Conservation (phyloP, 2,797 vertebrate species). For the Cyprinodon diabolis region DNA sequence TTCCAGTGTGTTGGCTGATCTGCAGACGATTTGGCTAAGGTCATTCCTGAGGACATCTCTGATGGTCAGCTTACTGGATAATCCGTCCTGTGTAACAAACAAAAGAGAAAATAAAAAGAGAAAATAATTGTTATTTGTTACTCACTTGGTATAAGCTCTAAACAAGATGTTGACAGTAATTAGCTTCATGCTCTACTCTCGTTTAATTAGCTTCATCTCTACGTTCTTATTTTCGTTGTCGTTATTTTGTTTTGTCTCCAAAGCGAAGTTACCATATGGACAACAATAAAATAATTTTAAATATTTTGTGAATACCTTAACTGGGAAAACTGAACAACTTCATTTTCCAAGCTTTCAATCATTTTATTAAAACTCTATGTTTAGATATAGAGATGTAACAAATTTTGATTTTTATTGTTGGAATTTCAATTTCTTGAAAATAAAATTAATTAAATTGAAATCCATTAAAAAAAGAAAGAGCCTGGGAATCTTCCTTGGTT, state of each 20-base stretch:
- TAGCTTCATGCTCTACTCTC: neutral
- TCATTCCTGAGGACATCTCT: slow-evolving; percentile 51
- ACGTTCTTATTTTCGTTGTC: neutral
- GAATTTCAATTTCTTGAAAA: too few relatives aligned
- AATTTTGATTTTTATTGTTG: too few relatives aligned
- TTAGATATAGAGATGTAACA: too few relatives aligned
- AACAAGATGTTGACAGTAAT: neutral
- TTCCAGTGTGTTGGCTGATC: slow-evolving; percentile 56
- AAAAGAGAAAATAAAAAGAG: neutral
- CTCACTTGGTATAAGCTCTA: too few relatives aligned
- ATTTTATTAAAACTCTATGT: neutral
- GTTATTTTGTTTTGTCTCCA: neutral
- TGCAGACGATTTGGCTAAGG: slow-evolving; percentile 61
- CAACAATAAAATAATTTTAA: neutral
- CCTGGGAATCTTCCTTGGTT: neutral
- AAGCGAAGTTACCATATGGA: neutral
- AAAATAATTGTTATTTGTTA: neutral
- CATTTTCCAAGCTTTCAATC: neutral
- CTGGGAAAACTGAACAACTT: neutral
- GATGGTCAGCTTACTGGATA: slow-evolving; percentile 49
- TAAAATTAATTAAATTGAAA: neutral
- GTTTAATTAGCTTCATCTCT: neutral
- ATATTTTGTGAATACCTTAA: neutral
- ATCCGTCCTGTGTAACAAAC: neutral
- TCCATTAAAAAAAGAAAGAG: neutral